Conservation (phyloP, 37 sponge, comb jelly and placozoan species). For the Dysidea cf. avara region DNA sequence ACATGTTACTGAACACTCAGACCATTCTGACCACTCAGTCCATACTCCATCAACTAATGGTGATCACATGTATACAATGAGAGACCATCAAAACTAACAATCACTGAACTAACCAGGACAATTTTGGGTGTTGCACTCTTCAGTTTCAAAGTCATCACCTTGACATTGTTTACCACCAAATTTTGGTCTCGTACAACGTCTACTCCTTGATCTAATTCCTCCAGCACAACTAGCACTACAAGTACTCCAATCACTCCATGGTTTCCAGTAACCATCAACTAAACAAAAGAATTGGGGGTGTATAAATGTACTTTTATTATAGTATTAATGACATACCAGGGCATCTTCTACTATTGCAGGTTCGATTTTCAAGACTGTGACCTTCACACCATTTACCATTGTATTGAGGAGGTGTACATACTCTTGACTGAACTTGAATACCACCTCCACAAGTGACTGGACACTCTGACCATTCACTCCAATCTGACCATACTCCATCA, state of each 20-base stretch:
- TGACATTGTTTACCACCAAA: too few relatives aligned
- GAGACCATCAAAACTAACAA: too few relatives aligned
- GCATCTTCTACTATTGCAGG: conserved; percentile 53
- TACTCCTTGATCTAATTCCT: conserved; percentile 34
- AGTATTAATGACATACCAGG: conserved; percentile 68
- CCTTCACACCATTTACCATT: conserved; percentile 40
- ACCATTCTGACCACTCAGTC: conserved; percentile 44
- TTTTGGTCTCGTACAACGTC: too few relatives aligned
- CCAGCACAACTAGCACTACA: conserved; percentile 56
- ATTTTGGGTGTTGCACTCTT: conserved; percentile 62
- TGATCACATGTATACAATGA: too few relatives aligned
- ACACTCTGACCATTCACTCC: conserved; percentile 41
- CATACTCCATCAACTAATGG: too few relatives aligned
- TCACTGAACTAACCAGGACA: conserved; percentile 88
- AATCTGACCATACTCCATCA: conserved; percentile 51
- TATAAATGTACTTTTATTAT: too few relatives aligned
- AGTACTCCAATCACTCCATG: conserved; percentile 64
- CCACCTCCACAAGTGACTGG: conserved; percentile 53
- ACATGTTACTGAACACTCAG: conserved; percentile 33
- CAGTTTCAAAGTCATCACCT: too few relatives aligned
- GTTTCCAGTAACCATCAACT: conserved; percentile 64
- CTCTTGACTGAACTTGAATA: not conserved
- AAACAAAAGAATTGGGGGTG: too few relatives aligned
- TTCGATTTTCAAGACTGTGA: not conserved
- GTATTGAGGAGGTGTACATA: conserved; percentile 1